These are phyloP conservation scores for Lydus trimaculatus DNA, from an alignment of 2,888 invertebrate species.

Conservation along the genomic window DNA sequence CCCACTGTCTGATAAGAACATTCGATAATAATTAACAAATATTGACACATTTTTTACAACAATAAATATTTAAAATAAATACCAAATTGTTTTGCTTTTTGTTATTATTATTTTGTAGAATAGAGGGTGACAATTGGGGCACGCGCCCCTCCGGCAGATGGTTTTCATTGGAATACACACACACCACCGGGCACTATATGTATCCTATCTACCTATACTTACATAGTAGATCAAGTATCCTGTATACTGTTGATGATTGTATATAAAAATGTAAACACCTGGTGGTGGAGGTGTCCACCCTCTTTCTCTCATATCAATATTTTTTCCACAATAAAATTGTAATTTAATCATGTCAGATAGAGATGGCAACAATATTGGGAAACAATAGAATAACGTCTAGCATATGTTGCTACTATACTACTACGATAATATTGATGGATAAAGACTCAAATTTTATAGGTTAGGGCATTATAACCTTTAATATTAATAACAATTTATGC, in stretches of 20 bases:
- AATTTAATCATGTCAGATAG: neutral
- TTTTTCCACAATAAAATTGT: neutral
- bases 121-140: slow-evolving; percentile 1
- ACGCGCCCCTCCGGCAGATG: slow-evolving; percentile 6
- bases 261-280: slow-evolving; percentile 2
- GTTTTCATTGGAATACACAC: neutral
- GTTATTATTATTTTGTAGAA: neutral
- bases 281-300: slow-evolving; percentile 6
- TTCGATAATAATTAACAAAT: neutral
- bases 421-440: neutral
- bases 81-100: neutral
- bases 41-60: neutral
- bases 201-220: too few relatives aligned
- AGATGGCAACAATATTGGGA: neutral
- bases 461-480: too few relatives aligned
- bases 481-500: too few relatives aligned
- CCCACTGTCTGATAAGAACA: neutral
- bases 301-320: neutral
- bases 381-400: neutral
- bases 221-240: neutral
- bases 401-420: neutral
- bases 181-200: neutral
- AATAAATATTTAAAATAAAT: neutral
- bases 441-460: neutral
- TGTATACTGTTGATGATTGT: neutral